Base-by-base conservation (phyloP, 2,113 vertebrate species). In the Otus sunia region DNA sequence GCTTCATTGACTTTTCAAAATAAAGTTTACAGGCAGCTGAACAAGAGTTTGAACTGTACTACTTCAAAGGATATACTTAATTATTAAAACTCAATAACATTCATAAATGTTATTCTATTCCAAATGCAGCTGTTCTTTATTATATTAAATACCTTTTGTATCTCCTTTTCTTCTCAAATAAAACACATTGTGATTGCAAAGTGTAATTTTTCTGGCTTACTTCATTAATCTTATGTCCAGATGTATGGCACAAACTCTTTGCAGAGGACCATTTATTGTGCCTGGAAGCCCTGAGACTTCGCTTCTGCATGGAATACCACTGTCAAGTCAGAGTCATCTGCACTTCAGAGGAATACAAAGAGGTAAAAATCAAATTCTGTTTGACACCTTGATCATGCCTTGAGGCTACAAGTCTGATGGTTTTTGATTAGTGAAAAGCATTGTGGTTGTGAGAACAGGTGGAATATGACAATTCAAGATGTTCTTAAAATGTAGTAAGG, bases 351-450 rank as follows among this genome's bases (percentile, higher is more conserved):
- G 77, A 95, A 97, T 93, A 83, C 68, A 92, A 96, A 96, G 69
- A 62, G 27, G 88, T 64, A 95, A 96, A 96, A 97, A 92, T 92
- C 67, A 96, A 83, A 96, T 89, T 91, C 86, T 94, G 15, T 94
- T 95, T 97, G 96, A 98, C 96, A 97, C 75, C 75, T 95, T 95
- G 86, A 95, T 97, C 26, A 3, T 84, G 76, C 94, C 96, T 96
- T 8, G 52, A 93, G 96, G 95, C 95, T 96, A 96, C 82, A 88
- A 88, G 91, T 81, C 79, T 81, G 88, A 93, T 90, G 71, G 23
- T 6, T 96, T 97, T 92, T 97, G 86, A 97, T 96, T 91, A 95
- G 75, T 79, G 88, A 94, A 96, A 96, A 93, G n/a, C 85, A 85
- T 69, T 80, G 86, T 69, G 56, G 58, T 91, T 94, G 53, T 74